Evolutionary conservation across 2,113 vertebrate genomes (phyloP).

Genomic region (Globicephala melas): DNA sequence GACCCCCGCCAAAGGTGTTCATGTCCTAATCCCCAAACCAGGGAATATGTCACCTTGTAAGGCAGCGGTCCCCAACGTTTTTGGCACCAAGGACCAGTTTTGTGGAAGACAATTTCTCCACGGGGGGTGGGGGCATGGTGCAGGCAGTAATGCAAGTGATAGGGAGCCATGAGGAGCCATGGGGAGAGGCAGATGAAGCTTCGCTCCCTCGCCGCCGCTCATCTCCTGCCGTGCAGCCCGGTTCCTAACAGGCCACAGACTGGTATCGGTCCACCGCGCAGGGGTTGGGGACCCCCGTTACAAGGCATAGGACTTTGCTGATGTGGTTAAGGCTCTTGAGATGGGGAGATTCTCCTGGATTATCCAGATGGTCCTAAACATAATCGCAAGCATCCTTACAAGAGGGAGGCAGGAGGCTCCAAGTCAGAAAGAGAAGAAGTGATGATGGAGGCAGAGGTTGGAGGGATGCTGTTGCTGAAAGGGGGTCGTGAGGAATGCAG

Average conservation of each 20-base stretch:
- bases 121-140: too few species aligned
- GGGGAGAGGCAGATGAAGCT: too few species aligned
- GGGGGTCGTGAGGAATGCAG: background rate
- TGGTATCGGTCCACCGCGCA: too few species aligned
- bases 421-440: background rate
- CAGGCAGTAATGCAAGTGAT: too few species aligned
- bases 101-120: too few species aligned
- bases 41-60: background rate
- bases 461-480: background rate
- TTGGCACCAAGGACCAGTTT: too few species aligned
- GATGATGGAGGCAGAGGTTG: background rate
- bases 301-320: background rate
- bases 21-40: background rate
- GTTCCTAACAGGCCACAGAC: too few species aligned
- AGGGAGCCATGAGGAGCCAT: too few species aligned
- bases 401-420: background rate
- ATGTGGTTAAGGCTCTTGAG: background rate
- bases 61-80: too few species aligned
- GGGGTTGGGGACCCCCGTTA: background rate
- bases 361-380: background rate
- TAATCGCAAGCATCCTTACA: background rate
- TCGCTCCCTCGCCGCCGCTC: fast-evolving
- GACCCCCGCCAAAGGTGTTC: background rate
- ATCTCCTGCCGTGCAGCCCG: too few species aligned
- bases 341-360: background rate